These are phyloP conservation scores for Pangasianodon hypophthalmus DNA, from an alignment of 2,113 vertebrate species.

Conservation along the genomic window DNA sequence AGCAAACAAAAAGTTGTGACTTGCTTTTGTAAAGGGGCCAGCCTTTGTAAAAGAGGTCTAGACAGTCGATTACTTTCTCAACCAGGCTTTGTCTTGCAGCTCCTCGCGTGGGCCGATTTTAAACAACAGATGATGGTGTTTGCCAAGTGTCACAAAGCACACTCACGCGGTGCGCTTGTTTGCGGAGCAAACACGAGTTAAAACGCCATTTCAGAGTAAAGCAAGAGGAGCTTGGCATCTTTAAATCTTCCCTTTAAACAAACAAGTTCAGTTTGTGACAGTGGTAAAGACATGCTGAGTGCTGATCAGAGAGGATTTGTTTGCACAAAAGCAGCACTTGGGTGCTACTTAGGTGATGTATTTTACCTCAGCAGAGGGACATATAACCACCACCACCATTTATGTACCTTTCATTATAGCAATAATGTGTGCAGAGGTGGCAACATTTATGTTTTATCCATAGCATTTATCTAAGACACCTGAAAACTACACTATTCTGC, in stretches of 20 bases:
- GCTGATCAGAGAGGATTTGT: constrained; percentile 21
- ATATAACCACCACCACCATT: background rate
- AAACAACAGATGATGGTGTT: constrained; percentile 39
- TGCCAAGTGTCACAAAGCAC: constrained; percentile 40
- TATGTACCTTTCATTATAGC: background rate
- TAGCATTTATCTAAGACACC: background rate
- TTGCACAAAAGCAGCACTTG: constrained; percentile 12
- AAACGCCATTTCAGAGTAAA: constrained; percentile 6
- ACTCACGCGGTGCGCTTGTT: constrained; percentile 15
- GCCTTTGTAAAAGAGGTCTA: constrained; percentile 53
- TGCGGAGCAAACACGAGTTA: constrained; percentile 37
- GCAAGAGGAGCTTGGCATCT: constrained; percentile 5
- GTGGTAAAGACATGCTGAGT: constrained; percentile 16
- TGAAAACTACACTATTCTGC: background rate
- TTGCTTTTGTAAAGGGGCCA: constrained; percentile 54
- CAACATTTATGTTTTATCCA: background rate
- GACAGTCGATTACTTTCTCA: constrained; percentile 52
- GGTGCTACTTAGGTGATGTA: constrained; percentile 3
- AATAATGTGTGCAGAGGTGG: background rate
- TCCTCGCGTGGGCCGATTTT: constrained; percentile 27
- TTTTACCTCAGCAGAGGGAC: constrained; percentile 67
- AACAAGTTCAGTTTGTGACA: constrained; percentile 28
- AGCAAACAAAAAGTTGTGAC: constrained; percentile 47
- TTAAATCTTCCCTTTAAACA: constrained; percentile 33
- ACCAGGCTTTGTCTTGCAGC: constrained; percentile 46